Base-by-base conservation (phyloP, 2,888 invertebrate species). In the Calameuta pallipes region DNA sequence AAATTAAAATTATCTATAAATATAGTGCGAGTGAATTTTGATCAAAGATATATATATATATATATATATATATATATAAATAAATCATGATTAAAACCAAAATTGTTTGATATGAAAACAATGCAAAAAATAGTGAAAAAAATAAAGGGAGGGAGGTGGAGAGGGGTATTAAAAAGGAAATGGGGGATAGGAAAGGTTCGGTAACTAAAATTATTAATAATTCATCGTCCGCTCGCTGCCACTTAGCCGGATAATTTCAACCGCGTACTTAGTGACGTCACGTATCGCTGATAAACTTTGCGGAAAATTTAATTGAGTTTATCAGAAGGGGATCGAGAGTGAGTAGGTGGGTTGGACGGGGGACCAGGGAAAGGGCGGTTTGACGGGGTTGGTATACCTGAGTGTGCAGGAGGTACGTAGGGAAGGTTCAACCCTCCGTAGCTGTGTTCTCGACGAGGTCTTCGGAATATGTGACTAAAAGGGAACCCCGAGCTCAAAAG, bases 231-330 rank as follows among this genome's bases (percentile, higher is more conserved):
- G 56, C 56, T 56, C 23, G 56, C 56, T 56, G 56, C 56, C 56
- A 56, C 56, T 56, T 56, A 56, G 56, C 23, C 56, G 56, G 56
- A 56, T 56, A 56, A 56, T 56, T 56, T 56, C 56, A 56, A 56
- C 56, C 56, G 56, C 56, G 56, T 56, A 56, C 56, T 56, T 56
- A 56, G 56, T 56, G 31, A 78, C 78, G 74, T 78, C 41, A n/a
- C 23, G 41, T 75, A 78, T 78, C 70, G 78, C 78, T 75, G 78
- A 78, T 75, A 78, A 78, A 78, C 78, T 78, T 78, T 78, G 75
- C 56, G 78, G 78, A 36, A 78, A 78, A 78, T 78, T 78, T 78
- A 78, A 78, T 78, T 78, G 78, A 78, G 78, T 75, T 78, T 78
- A 78, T 78, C 70, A 70, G 31, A 4, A 34, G 71, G 71, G 71